These are phyloP conservation scores for Pachliopta kotzebuea DNA, from an alignment of 2,888 invertebrate genomes.

Conservation along the genomic window DNA sequence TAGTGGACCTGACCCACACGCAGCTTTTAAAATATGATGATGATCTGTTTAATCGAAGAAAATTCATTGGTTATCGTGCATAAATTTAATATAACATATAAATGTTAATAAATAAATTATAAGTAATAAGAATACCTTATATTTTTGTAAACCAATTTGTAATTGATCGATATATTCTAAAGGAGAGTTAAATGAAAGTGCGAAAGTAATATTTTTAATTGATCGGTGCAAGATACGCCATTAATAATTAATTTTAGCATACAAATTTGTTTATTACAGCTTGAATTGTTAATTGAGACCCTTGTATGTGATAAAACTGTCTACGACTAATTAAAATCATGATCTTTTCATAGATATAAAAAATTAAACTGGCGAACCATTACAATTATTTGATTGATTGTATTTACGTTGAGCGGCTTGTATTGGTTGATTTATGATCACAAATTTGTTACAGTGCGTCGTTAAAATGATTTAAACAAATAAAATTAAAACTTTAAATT, in stretches of 20 bases:
- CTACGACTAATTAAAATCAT: background rate
- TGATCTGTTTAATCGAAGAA: too few species aligned
- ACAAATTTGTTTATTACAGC: conserved; percentile 10
- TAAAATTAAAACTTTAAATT: conserved; percentile 4
- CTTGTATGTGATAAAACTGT: conserved; percentile 13
- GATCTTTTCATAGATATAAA: conserved; percentile 18
- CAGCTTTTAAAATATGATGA: too few species aligned
- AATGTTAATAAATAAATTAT: too few species aligned
- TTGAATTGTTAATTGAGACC: conserved; percentile 10
- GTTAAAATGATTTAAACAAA: conserved; percentile 9
- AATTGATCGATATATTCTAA: conserved; percentile 15
- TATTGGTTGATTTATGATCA: conserved; percentile 19
- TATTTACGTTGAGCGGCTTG: conserved; percentile 6
- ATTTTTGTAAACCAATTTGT: background rate
- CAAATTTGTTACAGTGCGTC: conserved; percentile 9
- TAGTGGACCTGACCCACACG: too few species aligned
- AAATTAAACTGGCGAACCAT: conserved; percentile 11
- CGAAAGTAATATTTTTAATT: conserved; percentile 22
- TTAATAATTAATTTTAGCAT: conserved; percentile 18
- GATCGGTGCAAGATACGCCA: conserved; percentile 9
- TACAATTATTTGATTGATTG: conserved; percentile 17
- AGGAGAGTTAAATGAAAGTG: conserved; percentile 18
- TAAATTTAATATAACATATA: too few species aligned
- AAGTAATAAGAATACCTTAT: background rate
- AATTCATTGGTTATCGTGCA: too few species aligned